These are phyloP conservation scores for Prunella strophiata DNA, from an alignment of 2,797 vertebrate genomes.

Conservation along the genomic window DNA sequence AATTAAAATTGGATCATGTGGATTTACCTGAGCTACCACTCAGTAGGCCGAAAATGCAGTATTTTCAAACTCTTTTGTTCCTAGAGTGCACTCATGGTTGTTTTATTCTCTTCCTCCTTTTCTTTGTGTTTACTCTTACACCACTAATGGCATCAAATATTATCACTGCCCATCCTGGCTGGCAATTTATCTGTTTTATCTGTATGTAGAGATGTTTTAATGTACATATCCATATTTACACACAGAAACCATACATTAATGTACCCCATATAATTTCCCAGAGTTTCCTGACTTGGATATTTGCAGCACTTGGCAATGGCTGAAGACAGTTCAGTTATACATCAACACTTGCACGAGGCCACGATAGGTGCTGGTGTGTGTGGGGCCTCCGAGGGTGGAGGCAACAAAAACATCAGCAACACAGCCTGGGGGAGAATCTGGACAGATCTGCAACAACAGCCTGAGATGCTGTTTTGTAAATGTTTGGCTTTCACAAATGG, in stretches of 20 bases:
- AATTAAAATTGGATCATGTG: neutral
- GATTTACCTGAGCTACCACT: neutral
- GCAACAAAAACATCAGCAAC: neutral
- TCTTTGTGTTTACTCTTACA: neutral
- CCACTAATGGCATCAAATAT: neutral
- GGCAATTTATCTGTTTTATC: neutral
- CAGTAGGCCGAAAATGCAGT: neutral
- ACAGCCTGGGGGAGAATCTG: neutral
- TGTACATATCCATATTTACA: neutral
- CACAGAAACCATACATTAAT: neutral
- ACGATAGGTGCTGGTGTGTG: rapidly evolving
- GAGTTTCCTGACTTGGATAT: neutral
- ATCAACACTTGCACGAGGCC: neutral
- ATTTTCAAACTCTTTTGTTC: neutral
- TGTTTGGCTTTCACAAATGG: neutral
- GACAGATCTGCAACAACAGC: neutral
- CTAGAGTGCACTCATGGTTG: neutral
- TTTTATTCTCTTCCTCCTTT: neutral
- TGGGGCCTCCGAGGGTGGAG: neutral
- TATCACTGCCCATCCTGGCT: neutral
- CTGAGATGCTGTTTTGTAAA: neutral
- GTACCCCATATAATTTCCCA: neutral
- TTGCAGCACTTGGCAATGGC: neutral
- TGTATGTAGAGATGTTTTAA: neutral
- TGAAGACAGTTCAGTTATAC: neutral